Conservation (phyloP, 2,888 invertebrate genomes). For the Mantis religiosa region DNA sequence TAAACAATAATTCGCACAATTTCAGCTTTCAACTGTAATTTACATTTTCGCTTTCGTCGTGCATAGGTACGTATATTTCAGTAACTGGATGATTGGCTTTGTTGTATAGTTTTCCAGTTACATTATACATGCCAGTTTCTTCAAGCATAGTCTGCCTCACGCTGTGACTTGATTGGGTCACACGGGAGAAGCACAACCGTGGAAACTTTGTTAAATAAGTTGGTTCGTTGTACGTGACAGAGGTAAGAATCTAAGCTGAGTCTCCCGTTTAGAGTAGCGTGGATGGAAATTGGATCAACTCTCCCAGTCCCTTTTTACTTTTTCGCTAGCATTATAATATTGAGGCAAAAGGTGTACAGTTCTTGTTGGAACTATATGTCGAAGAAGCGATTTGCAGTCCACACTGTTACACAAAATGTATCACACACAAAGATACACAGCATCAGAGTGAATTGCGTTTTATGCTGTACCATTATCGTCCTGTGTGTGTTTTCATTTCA, state of each 20-base stretch:
- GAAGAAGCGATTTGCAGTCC: not conserved
- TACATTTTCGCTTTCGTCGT: no score
- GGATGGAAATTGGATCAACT: not conserved
- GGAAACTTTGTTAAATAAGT: not conserved
- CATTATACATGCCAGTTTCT: no score
- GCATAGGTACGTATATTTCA: no score
- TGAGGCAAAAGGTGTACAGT: not conserved
- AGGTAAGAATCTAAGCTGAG: not conserved
- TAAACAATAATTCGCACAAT: no score
- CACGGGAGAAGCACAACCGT: not conserved
- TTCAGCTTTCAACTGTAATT: no score
- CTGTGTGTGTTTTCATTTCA: not conserved
- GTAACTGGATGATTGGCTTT: no score
- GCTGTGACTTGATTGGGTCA: not conserved
- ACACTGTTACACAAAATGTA: not conserved
- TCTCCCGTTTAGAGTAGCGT: not conserved
- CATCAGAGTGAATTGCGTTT: not conserved
- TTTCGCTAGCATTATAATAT: not conserved
- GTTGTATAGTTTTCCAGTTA: no score
- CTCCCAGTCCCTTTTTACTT: not conserved
- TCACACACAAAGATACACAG: not conserved
- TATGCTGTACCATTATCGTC: not conserved
- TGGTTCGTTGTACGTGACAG: not conserved
- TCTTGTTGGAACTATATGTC: not conserved
- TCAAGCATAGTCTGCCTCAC: not conserved